phyloP scores from a whole-genome alignment of 2,888 invertebrate species.

The Limnephilus lunatus region DNA sequence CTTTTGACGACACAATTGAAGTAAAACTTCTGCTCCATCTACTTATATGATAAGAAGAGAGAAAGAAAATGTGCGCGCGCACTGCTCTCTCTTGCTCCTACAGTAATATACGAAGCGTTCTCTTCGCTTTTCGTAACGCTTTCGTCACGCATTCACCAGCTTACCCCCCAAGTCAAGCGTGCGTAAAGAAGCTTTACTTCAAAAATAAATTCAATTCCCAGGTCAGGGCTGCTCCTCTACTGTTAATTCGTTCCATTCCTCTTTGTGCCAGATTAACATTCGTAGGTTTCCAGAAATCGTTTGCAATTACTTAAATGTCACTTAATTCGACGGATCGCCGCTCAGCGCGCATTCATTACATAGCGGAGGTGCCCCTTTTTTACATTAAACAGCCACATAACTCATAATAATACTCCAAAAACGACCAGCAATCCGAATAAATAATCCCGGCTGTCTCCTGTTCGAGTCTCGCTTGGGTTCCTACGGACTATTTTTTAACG shows the following conservation, averaged over 20 bases:
- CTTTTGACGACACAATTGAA: no score
- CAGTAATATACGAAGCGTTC: no score
- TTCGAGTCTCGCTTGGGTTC: constrained; percentile 40
- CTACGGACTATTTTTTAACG: constrained; percentile 37
- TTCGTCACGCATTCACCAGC: no score
- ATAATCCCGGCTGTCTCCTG: constrained; percentile 54
- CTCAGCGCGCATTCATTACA: constrained; percentile 2
- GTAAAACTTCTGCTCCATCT: no score
- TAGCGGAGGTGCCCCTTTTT: constrained; percentile 37
- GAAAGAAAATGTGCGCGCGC: no score
- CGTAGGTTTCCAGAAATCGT: constrained; percentile 16
- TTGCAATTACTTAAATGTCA: constrained; percentile 31
- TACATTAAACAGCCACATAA: constrained; percentile 53
- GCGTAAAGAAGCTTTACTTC: no score
- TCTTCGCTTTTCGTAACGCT: no score
- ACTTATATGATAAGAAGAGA: no score
- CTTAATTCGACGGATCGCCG: constrained; percentile 14
- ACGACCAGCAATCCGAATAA: constrained; percentile 45
- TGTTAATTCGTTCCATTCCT: background rate
- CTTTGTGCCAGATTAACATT: background rate
- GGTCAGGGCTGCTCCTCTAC: background rate
- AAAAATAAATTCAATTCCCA: background rate
- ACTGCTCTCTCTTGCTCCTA: no score
- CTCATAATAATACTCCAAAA: constrained; percentile 56
- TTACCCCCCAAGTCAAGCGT: no score